Conservation (phyloP, 2,113 vertebrate genomes). For the Dicentrarchus labrax region DNA sequence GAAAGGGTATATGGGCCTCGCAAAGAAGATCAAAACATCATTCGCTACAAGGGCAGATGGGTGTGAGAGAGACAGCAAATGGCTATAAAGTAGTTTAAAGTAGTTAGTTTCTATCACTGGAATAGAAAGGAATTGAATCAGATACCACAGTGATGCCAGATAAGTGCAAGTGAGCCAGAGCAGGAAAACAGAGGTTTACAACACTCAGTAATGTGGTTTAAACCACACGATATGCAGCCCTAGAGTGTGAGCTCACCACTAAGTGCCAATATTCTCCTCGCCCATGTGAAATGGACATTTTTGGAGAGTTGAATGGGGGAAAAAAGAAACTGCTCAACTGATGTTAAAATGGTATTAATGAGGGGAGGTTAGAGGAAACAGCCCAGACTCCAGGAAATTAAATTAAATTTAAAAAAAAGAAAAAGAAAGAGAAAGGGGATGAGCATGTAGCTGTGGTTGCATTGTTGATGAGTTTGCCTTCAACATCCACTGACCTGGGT, state of each 20-base stretch:
- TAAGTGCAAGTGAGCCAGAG: conserved; percentile 59
- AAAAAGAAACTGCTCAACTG: conserved; percentile 1
- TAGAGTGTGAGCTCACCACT: conserved; percentile 36
- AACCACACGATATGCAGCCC: conserved; percentile 30
- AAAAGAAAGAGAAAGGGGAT: too few species aligned
- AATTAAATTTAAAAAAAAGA: too few species aligned
- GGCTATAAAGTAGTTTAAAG: conserved; percentile 68
- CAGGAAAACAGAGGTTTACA: conserved; percentile 52
- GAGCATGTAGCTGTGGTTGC: too few species aligned
- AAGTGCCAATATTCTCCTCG: conserved; percentile 49
- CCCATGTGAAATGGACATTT: conserved; percentile 53
- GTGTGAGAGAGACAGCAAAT: conserved; percentile 62
- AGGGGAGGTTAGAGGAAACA: conserved; percentile 4
- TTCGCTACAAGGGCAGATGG: conserved; percentile 61
- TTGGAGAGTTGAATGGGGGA: conserved; percentile 8
- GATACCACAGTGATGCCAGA: conserved; percentile 49
- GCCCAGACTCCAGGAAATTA: conserved; percentile 8
- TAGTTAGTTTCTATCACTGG: conserved; percentile 65
- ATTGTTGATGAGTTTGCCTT: too few species aligned
- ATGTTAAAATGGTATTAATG: neutral
- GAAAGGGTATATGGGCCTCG: conserved; percentile 50
- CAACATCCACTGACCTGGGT: too few species aligned
- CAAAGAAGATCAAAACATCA: conserved; percentile 62
- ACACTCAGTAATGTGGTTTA: conserved; percentile 54
- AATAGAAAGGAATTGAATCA: conserved; percentile 62